phyloP scores from a whole-genome alignment of 1,140 invertebrate genomes.

The Zaprionus ornatus region DNA sequence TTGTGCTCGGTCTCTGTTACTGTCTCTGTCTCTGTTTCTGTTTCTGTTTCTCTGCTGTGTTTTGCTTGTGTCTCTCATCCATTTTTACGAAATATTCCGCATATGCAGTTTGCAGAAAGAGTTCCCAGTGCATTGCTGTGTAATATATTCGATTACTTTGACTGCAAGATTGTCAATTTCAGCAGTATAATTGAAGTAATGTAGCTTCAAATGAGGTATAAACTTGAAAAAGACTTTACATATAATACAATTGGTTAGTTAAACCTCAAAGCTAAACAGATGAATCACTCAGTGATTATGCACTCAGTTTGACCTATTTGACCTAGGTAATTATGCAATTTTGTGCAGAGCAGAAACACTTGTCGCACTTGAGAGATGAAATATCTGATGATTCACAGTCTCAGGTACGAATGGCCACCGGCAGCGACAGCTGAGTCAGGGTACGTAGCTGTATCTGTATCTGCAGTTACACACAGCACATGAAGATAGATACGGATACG shows the following conservation, averaged over 20 bases:
- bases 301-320: slow-evolving; percentile 36
- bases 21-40: slow-evolving; percentile 19
- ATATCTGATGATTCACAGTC: slow-evolving; percentile 52
- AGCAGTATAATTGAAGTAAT: background rate
- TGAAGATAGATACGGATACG: slow-evolving; percentile 39
- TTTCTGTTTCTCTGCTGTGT: slow-evolving; percentile 6
- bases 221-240: too few species aligned
- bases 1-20: slow-evolving; percentile 3
- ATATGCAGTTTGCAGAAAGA: slow-evolving; percentile 13
- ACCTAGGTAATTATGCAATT: slow-evolving; percentile 72
- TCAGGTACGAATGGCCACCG: slow-evolving; percentile 23
- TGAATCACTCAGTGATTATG: slow-evolving; percentile 44
- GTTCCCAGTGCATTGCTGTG: background rate
- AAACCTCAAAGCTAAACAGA: background rate
- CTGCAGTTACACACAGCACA: slow-evolving; percentile 29
- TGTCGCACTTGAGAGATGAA: slow-evolving; percentile 56
- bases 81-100: slow-evolving; percentile 14
- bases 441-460: slow-evolving; percentile 23
- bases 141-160: slow-evolving; percentile 15
- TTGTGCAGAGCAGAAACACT: slow-evolving; percentile 58
- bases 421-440: slow-evolving; percentile 44
- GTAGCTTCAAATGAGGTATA: background rate
- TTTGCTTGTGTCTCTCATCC: slow-evolving; percentile 10
- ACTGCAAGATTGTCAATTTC: background rate
- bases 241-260: too few species aligned